Conservation (phyloP, 2,888 invertebrate species). For the Mongoloraphidia duomilia region DNA sequence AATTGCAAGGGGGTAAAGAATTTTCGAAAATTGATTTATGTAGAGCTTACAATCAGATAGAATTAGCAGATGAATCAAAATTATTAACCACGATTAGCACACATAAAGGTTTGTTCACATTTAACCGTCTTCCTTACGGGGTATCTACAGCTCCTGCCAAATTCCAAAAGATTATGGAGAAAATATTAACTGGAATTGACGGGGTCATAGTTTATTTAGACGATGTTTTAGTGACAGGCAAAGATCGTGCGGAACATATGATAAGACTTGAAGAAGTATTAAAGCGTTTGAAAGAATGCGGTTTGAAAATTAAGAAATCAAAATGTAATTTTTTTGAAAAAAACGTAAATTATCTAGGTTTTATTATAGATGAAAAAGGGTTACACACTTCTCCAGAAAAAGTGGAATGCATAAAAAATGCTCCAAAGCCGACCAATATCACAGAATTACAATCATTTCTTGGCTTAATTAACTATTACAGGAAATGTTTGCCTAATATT, state of each 20-base stretch:
- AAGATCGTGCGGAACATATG: conserved; percentile 9
- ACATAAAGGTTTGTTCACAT: conserved; percentile 17
- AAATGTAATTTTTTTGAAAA: conserved; percentile 17
- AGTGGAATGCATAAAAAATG: conserved; percentile 11
- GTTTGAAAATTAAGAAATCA: conserved; percentile 12
- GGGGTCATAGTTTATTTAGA: conserved; percentile 14
- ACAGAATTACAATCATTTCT: conserved; percentile 9
- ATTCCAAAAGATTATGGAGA: conserved; percentile 21
- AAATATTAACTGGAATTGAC: conserved; percentile 15
- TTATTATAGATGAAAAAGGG: conserved; percentile 15
- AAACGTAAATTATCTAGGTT: conserved; percentile 13
- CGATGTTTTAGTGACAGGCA: conserved; percentile 15
- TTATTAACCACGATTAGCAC: conserved; percentile 17
- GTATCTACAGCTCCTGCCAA: conserved; percentile 19
- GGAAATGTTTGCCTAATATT: conserved; percentile 8
- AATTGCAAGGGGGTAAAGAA: conserved; percentile 11
- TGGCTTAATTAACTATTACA: conserved; percentile 9
- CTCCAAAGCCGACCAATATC: conserved; percentile 2
- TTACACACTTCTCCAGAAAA: conserved; percentile 12
- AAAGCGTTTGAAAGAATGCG: conserved; percentile 9
- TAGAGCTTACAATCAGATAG: conserved; percentile 18
- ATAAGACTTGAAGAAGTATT: conserved; percentile 9
- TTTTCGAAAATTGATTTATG: conserved; percentile 19
- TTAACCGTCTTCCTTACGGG: conserved; percentile 19
- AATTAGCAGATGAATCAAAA: conserved; percentile 13